Percentiles rank a stretch among this genome's conserved stretches.
phyloP scores from a whole-genome alignment of 2,113 vertebrate species.

The Erythrocercus mccallii region DNA sequence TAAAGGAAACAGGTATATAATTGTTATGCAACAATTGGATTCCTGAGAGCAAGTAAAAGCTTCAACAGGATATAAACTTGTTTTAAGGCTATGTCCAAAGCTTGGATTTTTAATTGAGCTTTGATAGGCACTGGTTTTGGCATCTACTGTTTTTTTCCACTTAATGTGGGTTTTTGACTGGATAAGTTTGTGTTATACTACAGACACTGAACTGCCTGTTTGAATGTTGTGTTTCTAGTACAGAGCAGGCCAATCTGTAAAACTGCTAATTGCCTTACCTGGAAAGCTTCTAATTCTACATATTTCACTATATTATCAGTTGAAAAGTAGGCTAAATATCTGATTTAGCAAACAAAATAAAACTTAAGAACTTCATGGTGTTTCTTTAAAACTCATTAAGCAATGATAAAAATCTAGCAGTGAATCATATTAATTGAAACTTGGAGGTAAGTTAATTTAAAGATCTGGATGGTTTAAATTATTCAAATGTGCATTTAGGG shows the following conservation, averaged over 20 bases:
- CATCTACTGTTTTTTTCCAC: neutral
- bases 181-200: neutral
- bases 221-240: neutral
- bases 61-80: neutral
- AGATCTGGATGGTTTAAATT: neutral
- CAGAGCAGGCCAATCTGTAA: neutral
- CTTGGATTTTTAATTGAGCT: neutral
- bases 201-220: neutral
- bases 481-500: neutral
- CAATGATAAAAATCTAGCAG: neutral
- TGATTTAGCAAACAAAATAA: neutral
- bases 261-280: neutral
- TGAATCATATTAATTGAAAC: neutral
- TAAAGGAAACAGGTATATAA: neutral
- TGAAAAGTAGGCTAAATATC: neutral
- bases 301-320: neutral
- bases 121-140: neutral
- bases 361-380: neutral
- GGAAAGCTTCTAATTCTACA: neutral
- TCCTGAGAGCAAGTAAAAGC: neutral
- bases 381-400: neutral
- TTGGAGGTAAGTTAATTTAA: neutral
- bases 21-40: neutral
- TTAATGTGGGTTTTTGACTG: neutral
- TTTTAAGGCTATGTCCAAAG: neutral